Evolutionary conservation across 1,140 invertebrate genomes (phyloP).

Genomic region (Drosophila erecta): DNA sequence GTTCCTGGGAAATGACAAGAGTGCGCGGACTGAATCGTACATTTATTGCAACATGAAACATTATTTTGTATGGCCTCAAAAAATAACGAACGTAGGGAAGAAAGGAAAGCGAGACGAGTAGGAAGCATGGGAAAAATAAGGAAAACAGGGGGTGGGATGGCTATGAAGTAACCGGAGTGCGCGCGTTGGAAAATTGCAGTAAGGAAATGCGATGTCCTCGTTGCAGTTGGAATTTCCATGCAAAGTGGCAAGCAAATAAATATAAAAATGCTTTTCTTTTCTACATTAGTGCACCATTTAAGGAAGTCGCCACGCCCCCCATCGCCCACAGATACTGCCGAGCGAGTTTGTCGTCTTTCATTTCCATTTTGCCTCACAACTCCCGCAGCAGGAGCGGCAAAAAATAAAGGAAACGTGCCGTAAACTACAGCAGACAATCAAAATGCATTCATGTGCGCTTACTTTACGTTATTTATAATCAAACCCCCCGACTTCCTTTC

Average conservation of each 20-base stretch:
- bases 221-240: constrained; percentile 63
- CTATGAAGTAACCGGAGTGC: constrained; percentile 44
- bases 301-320: constrained; percentile 58
- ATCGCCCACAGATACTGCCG: constrained; percentile 17
- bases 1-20: constrained; percentile 19
- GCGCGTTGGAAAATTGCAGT: constrained; percentile 73
- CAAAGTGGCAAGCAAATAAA: constrained; percentile 74
- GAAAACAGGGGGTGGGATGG: constrained; percentile 10
- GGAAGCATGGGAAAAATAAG: constrained; percentile 18
- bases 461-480: constrained; percentile 80
- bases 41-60: constrained; percentile 83
- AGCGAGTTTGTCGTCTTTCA: constrained; percentile 56
- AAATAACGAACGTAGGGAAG: constrained; percentile 40
- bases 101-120: constrained; percentile 23
- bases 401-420: constrained; percentile 69
- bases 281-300: constrained; percentile 76
- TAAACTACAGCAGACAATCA: constrained; percentile 79
- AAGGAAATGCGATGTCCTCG: constrained; percentile 77
- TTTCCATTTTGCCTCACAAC: constrained; percentile 48
- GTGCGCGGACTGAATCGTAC: constrained; percentile 58
- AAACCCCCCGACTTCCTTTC: constrained; percentile 34
- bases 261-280: constrained; percentile 71
- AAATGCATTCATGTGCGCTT: constrained; percentile 82
- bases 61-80: constrained; percentile 82
- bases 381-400: constrained; percentile 19